phyloP scores from a whole-genome alignment of 2,888 invertebrate species.

The Cephus pulcher region DNA sequence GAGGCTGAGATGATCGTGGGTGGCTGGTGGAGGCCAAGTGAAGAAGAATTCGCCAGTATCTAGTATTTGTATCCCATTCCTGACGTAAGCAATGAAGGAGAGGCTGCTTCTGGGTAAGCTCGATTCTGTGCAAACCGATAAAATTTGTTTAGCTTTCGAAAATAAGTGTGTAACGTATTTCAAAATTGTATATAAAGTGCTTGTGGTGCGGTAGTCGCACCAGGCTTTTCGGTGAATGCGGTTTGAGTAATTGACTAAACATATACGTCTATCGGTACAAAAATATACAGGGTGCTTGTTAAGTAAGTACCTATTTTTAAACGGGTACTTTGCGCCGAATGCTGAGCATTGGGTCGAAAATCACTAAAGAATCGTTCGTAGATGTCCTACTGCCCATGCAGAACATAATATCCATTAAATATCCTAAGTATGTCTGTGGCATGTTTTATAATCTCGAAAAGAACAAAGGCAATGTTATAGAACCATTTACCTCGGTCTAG shows the following conservation, averaged over 20 bases:
- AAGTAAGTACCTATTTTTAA: slow-evolving; percentile 7
- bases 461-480: background rate
- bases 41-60: background rate
- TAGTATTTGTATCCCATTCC: background rate
- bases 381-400: background rate
- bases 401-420: background rate
- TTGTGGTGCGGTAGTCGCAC: background rate
- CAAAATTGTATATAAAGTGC: background rate
- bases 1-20: background rate
- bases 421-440: background rate
- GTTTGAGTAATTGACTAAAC: slow-evolving; percentile 13
- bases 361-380: background rate
- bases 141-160: slow-evolving; percentile 5
- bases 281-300: slow-evolving; percentile 11
- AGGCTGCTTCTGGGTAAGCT: slow-evolving; percentile 4
- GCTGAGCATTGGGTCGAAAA: background rate
- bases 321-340: background rate
- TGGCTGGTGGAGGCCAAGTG: background rate
- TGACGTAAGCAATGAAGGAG: background rate
- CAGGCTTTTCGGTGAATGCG: slow-evolving; percentile 2
- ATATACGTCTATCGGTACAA: slow-evolving; percentile 5
- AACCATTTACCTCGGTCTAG: background rate
- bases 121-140: slow-evolving; percentile 6
- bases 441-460: background rate
- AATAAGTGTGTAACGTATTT: slow-evolving; percentile 1